Evolutionary conservation across 2,888 invertebrate genomes (phyloP).

Genomic region (Drosophila rellima): DNA sequence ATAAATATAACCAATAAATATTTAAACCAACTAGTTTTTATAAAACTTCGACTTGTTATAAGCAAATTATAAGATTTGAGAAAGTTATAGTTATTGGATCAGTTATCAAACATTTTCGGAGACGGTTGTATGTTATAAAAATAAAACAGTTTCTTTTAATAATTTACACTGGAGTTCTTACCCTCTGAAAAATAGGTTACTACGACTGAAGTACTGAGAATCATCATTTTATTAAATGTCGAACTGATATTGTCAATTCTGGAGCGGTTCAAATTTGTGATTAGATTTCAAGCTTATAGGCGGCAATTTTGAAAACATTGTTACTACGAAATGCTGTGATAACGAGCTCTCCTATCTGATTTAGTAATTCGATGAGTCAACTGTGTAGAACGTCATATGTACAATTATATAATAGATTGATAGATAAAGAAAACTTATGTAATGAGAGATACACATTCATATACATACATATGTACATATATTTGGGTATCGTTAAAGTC

Average conservation of each 20-base stretch:
- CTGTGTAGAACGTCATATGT: constrained; percentile 2
- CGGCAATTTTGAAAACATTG: constrained; percentile 32
- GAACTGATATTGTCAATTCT: constrained; percentile 22
- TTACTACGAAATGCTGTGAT: constrained; percentile 23
- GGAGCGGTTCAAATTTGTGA: constrained; percentile 21
- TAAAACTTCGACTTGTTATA: neutral
- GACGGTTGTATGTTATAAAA: neutral
- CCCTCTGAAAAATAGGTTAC: neutral
- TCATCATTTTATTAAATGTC: constrained; percentile 23
- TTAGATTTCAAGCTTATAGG: constrained; percentile 33
- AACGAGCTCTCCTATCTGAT: constrained; percentile 13
- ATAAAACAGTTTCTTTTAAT: neutral
- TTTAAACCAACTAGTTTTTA: neutral
- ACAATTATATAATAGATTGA: neutral
- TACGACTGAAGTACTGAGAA: neutral
- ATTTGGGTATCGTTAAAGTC: neutral
- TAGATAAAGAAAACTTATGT: neutral
- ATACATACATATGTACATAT: too few relatives aligned
- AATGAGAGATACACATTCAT: neutral
- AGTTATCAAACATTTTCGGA: neutral
- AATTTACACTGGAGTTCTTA: neutral
- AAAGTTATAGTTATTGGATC: constrained; percentile 1
- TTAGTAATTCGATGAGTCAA: constrained; percentile 27
- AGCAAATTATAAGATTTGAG: neutral
- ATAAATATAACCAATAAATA: neutral